Conservation (phyloP, 2,888 invertebrate species). For the Phorcus lineatus region DNA sequence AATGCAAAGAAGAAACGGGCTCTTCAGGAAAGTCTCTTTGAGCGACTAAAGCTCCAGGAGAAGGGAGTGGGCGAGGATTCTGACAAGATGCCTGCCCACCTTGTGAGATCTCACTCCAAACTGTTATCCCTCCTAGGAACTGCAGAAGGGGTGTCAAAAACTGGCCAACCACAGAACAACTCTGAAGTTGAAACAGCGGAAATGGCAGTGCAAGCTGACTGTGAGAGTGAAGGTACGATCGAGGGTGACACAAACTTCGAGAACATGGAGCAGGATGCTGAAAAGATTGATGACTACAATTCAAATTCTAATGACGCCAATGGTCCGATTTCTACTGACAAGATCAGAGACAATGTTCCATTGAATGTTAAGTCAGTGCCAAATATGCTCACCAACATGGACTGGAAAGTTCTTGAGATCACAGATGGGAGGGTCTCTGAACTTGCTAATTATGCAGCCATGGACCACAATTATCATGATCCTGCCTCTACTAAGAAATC, state of each 20-base stretch:
- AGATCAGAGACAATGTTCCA: background rate
- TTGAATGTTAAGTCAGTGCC: background rate
- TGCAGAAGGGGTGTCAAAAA: too few species aligned
- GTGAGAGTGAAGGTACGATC: background rate
- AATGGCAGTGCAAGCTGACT: background rate
- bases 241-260: background rate
- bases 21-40: background rate
- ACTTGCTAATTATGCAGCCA: conserved; percentile 3
- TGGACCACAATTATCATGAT: background rate
- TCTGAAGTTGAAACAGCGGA: background rate
- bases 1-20: background rate
- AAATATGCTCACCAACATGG: background rate
- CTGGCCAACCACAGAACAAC: background rate
- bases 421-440: background rate
- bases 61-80: background rate
- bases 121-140: background rate
- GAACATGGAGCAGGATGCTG: background rate
- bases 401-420: conserved; percentile 4
- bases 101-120: background rate
- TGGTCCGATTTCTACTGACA: background rate
- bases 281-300: background rate
- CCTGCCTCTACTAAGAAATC: background rate
- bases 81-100: background rate
- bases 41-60: background rate
- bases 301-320: background rate